Evolutionary conservation across 2,888 invertebrate species (phyloP), one percentile per base, ranked within the genome.

Genomic region (Entomobrya multifasciata): DNA sequence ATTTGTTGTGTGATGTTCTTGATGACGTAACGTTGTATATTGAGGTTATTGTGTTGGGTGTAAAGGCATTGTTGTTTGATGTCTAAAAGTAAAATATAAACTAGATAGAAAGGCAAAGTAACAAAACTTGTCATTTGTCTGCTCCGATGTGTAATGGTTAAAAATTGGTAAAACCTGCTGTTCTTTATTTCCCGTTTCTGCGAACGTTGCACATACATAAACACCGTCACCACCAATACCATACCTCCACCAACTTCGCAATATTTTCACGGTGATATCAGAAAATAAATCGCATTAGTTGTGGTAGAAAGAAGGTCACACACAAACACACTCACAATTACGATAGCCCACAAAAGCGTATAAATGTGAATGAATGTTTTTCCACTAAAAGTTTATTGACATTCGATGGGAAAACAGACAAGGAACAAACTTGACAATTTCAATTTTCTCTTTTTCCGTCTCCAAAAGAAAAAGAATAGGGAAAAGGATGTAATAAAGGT

Each of bases 251-350:
- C n/a, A 2, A n/a, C 8, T 2, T 6, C 1, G 52, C 6, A 52
- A 49, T 49, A 15, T 49, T 49, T n/a, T 3, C n/a, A 11, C 4
- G 10, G 49, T 11, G 15, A 49, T 15, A 52, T 52, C n/a, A 8
- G 20, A n/a, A 1, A 8, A 52, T 20, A 52, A 52, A 52, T 52
- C 10, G 52, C 2, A 52, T 52, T 17, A 15, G 47, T 47, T 47
- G 52, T 17, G 52, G 52, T 52, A 52, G 20, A 20, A n/a, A n/a
- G 52, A 52, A 52, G 52, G 52, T 52, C 52, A 52, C 52, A 52
- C 17, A 20, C n/a, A n/a, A n/a, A n/a, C n/a, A n/a, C n/a, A 20
- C 20, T 52, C 17, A 5, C 52, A 52, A 52, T 20, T 20, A 17
- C 52, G 15, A 17, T 10, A 52, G 15, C 8, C 52, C 52, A 20